These are phyloP conservation scores for Sminthurides aquaticus DNA, from an alignment of 2,888 invertebrate genomes.

Conservation along the genomic window DNA sequence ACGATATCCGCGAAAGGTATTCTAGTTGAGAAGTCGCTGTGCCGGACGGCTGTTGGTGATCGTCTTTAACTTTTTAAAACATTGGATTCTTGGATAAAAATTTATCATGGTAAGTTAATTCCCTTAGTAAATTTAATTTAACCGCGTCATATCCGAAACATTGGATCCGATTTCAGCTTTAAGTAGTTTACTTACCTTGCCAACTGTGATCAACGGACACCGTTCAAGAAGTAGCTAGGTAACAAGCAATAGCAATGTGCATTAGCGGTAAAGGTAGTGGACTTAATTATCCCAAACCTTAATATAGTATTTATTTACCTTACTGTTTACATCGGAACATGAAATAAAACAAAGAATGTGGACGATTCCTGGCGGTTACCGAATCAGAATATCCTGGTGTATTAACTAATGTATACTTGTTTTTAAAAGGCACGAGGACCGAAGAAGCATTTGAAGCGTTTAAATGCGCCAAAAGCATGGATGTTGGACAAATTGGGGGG, in stretches of 20 bases:
- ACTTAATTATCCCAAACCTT: too few relatives aligned
- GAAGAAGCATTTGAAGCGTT: slow-evolving; percentile 98
- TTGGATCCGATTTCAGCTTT: too few relatives aligned
- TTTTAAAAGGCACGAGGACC: slow-evolving; percentile 85
- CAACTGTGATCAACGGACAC: too few relatives aligned
- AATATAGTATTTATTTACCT: too few relatives aligned
- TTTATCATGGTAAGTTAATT: not conserved
- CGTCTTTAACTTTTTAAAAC: not conserved
- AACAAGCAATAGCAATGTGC: too few relatives aligned
- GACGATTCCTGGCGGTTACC: not conserved
- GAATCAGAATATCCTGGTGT: not conserved
- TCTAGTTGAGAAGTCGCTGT: not conserved
- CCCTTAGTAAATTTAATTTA: not conserved
- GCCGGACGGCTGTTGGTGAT: not conserved
- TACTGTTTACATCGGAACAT: too few relatives aligned
- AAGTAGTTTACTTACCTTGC: not conserved
- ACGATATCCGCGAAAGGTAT: not conserved
- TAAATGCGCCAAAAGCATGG: slow-evolving; percentile 99
- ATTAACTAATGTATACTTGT: slow-evolving; percentile 6
- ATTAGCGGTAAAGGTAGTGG: too few relatives aligned
- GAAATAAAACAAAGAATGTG: too few relatives aligned
- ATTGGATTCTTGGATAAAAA: not conserved
- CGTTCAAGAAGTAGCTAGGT: too few relatives aligned
- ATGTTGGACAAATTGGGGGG: slow-evolving; percentile 99
- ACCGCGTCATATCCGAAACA: too few relatives aligned